These are phyloP conservation scores for Netelia fuscicornis DNA, from an alignment of 2,888 invertebrate genomes.

Conservation along the genomic window DNA sequence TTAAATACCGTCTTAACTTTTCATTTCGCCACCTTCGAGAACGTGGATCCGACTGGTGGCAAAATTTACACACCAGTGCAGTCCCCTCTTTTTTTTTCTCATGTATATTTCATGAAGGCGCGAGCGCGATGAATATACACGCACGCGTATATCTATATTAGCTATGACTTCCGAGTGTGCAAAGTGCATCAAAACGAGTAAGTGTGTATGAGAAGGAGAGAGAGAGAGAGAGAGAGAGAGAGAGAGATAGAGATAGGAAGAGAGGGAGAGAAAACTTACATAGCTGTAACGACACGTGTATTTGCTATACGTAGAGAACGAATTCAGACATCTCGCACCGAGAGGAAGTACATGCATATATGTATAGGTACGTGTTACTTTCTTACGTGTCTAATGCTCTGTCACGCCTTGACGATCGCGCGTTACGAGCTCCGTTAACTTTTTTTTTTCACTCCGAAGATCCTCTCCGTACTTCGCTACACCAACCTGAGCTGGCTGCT, in stretches of 20 bases:
- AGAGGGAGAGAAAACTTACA: conserved; percentile 41
- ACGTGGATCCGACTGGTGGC: conserved; percentile 50
- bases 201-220: conserved; percentile 29
- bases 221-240: conserved; percentile 56
- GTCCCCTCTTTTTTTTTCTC: conserved; percentile 65
- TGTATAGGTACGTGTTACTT: conserved; percentile 49
- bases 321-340: conserved; percentile 25
- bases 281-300: conserved; percentile 49
- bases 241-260: conserved; percentile 42
- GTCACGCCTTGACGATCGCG: conserved; percentile 81
- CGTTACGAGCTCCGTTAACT: conserved; percentile 82
- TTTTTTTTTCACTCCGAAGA: conserved; percentile 67
- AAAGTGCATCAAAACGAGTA: conserved; percentile 43
- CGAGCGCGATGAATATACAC: conserved; percentile 65
- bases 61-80: conserved; percentile 56
- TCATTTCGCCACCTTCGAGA: conserved; percentile 72
- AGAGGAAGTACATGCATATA: conserved; percentile 29
- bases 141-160: conserved; percentile 64
- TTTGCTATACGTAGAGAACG: conserved; percentile 45
- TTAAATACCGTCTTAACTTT: conserved; percentile 71
- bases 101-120: conserved; percentile 75
- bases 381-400: conserved; percentile 67
- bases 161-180: conserved; percentile 63
- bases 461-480: conserved; percentile 2
- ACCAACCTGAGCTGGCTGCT: conserved; percentile 36